Percentiles rank a stretch among this genome's conserved stretches.
These are phyloP conservation scores for Toxotes lorentzi DNA, from an alignment of 2,797 vertebrate genomes.

Conservation along the genomic window DNA sequence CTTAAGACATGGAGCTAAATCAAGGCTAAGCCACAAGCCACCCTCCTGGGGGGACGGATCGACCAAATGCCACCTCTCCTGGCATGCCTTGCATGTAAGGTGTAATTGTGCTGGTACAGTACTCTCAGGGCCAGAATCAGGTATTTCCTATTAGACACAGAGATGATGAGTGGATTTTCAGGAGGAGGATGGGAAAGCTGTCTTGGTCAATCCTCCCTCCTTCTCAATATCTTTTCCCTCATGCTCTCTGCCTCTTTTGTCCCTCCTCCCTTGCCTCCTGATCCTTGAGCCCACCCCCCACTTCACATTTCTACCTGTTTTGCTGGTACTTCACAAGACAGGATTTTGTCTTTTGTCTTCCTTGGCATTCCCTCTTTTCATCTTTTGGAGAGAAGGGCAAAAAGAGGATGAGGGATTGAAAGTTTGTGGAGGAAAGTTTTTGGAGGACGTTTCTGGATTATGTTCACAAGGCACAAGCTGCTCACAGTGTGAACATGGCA, in stretches of 20 bases:
- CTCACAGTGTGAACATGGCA: slow-evolving; percentile 90
- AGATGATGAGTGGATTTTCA: slow-evolving; percentile 82
- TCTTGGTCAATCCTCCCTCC: slow-evolving; percentile 77
- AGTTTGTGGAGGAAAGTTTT: slow-evolving; percentile 86
- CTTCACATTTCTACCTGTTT: slow-evolving; percentile 79
- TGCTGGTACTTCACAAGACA: slow-evolving; percentile 74
- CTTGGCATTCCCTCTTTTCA: slow-evolving; percentile 72
- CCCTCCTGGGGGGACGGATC: slow-evolving; percentile 76
- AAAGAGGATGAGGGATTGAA: slow-evolving; percentile 85
- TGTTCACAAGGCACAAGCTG: slow-evolving; percentile 89
- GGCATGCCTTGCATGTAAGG: slow-evolving; percentile 83
- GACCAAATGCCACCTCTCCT: slow-evolving; percentile 88
- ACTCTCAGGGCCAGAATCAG: slow-evolving; percentile 82
- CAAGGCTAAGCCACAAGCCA: slow-evolving; percentile 79
- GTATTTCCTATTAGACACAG: slow-evolving; percentile 88
- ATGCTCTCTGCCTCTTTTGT: slow-evolving; percentile 49
- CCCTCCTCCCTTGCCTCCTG: slow-evolving; percentile 56
- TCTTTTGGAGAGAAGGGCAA: slow-evolving; percentile 80
- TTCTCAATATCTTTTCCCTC: slow-evolving; percentile 48
- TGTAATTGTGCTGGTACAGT: slow-evolving; percentile 83
- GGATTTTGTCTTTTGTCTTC: slow-evolving; percentile 79
- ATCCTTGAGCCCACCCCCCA: slow-evolving; percentile 65
- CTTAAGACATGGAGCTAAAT: slow-evolving; percentile 82
- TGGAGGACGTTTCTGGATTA: slow-evolving; percentile 90
- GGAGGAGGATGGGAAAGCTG: slow-evolving; percentile 78